Percentiles rank a stretch among this genome's conserved stretches.
Conservation (phyloP, 2,888 invertebrate genomes). For the Podotricha telesiphe region DNA sequence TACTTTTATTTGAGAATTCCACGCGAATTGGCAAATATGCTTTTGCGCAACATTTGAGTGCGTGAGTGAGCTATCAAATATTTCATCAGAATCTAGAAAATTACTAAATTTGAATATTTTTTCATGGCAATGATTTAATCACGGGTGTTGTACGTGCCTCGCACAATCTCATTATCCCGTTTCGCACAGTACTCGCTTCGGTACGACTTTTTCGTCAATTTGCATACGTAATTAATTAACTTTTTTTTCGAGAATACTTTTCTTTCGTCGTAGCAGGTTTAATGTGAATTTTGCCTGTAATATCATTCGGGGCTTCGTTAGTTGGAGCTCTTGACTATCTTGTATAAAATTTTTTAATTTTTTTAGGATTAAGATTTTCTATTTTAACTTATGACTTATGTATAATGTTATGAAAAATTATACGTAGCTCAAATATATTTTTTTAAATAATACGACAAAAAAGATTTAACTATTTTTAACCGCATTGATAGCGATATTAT, state of each 20-base stretch:
- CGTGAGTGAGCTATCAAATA: conserved; percentile 5
- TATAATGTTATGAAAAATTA: too few relatives aligned
- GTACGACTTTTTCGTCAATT: conserved; percentile 77
- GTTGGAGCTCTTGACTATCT: conserved; percentile 34
- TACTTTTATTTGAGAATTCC: too few relatives aligned
- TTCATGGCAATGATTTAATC: conserved; percentile 71
- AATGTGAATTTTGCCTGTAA: conserved; percentile 55
- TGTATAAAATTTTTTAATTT: conserved; percentile 27
- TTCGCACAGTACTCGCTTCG: conserved; percentile 52
- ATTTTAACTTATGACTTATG: conserved; percentile 7
- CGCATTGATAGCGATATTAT: too few relatives aligned
- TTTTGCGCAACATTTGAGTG: not conserved
- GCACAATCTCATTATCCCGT: conserved; percentile 79
- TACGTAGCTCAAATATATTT: too few relatives aligned
- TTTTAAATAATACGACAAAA: too few relatives aligned
- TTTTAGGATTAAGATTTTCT: conserved; percentile 17
- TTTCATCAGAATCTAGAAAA: conserved; percentile 36
- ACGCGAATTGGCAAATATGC: not conserved
- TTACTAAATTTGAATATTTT: conserved; percentile 53
- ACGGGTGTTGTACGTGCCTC: conserved; percentile 60
- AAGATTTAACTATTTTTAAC: too few relatives aligned
- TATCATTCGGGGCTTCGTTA: conserved; percentile 43
- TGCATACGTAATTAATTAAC: conserved; percentile 82
- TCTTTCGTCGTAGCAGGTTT: conserved; percentile 61
- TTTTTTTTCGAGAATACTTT: conserved; percentile 64